Base-by-base conservation (phyloP, 2,113 vertebrate genomes). In the Oncorhynchus masou region DNA sequence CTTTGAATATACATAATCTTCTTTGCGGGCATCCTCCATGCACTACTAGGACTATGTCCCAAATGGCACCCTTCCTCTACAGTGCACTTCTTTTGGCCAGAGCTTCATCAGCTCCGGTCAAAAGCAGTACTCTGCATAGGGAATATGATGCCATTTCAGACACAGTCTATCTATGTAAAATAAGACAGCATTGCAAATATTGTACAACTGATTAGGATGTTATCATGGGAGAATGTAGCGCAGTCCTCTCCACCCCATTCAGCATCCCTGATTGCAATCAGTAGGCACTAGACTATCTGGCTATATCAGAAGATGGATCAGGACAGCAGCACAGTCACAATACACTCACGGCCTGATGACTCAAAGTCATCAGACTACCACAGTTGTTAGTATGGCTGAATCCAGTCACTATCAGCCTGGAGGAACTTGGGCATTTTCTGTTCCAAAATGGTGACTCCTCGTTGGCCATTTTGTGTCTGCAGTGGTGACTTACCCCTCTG, bases 181-280 rank as follows among this genome's bases (percentile, higher is more conserved):
- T 20, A 20, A 24, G 60, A 27, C 15, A 27, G 27, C 25, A 24
- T 27, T 67, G 12, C 22, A 67, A 15, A 29, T 12, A 16, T 25
- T 67, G 25, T 29, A 67, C 25, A 67, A 68, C 75, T 81, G 79
- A 85, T 87, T 83, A 48, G 70, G 72, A 80, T 54, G 68, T 34
- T 34, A 25, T 75, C 51, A 68, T 64, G 49, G 74, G 82, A 70
- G 79, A 79, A 81, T 76, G 74, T 45, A 82, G 78, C 79, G 70
- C 49, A 76, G 72, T 11, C 25, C 74, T 77, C 74, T 70, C 76
- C 60, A 64, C 68, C 70, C 70, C 51, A 74, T 73, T 22, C 20
- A n/a, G 78, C 68, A 62, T 70, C 77, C 85, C 78, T 85, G 87
- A 90, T 89, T 87, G 83, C 76, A 88, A 87, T 88, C 87, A 83